A percentile compares a stretch with the other conserved stretches of the same genome.
phyloP scores from a whole-genome alignment of 2,888 invertebrate genomes.

The Colletes collaris region DNA sequence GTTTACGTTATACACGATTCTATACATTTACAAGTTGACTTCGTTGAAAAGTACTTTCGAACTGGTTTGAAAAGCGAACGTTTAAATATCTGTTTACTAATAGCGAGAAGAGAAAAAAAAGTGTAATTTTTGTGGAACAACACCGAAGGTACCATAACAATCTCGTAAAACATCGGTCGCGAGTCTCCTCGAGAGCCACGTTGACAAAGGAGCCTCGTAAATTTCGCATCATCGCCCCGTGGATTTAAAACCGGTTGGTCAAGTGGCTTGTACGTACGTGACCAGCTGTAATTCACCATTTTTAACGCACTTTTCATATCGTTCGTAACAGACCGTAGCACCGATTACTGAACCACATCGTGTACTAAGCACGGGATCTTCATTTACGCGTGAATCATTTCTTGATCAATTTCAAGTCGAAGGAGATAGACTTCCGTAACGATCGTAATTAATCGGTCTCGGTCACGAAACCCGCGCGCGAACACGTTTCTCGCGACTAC shows the following conservation, averaged over 20 bases:
- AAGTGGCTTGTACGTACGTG: slow-evolving; percentile 45
- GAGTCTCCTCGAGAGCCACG: slow-evolving; percentile 52
- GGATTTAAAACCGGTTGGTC: slow-evolving; percentile 71
- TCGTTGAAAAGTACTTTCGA: no score
- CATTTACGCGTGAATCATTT: slow-evolving; percentile 4
- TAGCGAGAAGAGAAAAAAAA: background rate
- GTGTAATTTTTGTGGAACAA: slow-evolving; percentile 8
- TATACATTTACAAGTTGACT: no score
- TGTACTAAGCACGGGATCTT: background rate
- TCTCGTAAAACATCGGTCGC: slow-evolving; percentile 56
- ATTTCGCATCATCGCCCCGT: slow-evolving; percentile 66
- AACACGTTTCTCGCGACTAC: no score
- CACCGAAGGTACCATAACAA: slow-evolving; percentile 29
- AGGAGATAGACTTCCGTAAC: background rate
- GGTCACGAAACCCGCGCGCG: background rate
- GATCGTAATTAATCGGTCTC: slow-evolving; percentile 4
- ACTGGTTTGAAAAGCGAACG: background rate
- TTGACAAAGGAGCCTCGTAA: slow-evolving; percentile 66
- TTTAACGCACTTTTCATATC: slow-evolving; percentile 62
- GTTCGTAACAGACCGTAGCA: slow-evolving; percentile 25
- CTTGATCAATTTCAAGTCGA: slow-evolving; percentile 17
- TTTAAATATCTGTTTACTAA: background rate
- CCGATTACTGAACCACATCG: slow-evolving; percentile 24
- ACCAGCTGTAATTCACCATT: slow-evolving; percentile 62
- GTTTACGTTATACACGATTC: no score